phyloP scores from a whole-genome alignment of 1,140 invertebrate genomes.

The Drosophila sturtevanti region DNA sequence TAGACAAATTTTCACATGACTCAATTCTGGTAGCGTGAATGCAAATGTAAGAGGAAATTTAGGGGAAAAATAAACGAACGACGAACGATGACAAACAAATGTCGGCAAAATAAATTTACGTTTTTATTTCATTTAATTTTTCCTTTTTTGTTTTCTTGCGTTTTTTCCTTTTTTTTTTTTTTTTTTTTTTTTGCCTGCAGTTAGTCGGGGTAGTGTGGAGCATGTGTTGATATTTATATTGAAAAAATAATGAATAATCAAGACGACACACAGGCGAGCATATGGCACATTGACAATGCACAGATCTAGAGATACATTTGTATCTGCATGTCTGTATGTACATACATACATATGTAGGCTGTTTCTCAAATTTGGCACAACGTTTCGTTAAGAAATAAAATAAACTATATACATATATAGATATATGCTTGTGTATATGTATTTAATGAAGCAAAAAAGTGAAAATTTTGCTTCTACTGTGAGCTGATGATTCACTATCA shows the following conservation, averaged over 20 bases:
- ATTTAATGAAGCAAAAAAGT: slow-evolving; percentile 44
- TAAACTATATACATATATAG: slow-evolving; percentile 19
- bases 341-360: too few relatives aligned
- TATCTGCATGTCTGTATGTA: slow-evolving; percentile 33
- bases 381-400: slow-evolving; percentile 58
- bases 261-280: slow-evolving; percentile 44
- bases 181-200: slow-evolving; percentile 29
- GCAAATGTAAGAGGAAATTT: background rate
- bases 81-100: slow-evolving; percentile 23
- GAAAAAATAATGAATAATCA: slow-evolving; percentile 67
- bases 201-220: slow-evolving; percentile 13
- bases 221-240: slow-evolving; percentile 63
- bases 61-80: background rate
- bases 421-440: slow-evolving; percentile 15
- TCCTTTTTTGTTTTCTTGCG: background rate
- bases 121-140: slow-evolving; percentile 6
- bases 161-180: slow-evolving; percentile 3
- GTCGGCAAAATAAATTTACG: slow-evolving; percentile 59
- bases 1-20: slow-evolving; percentile 60
- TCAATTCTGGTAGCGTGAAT: slow-evolving; percentile 46
- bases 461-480: slow-evolving; percentile 36
- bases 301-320: slow-evolving; percentile 49
- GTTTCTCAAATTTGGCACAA: slow-evolving; percentile 67
- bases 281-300: slow-evolving; percentile 51
- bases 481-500: slow-evolving; percentile 52